Evolutionary conservation across 1,140 invertebrate species (phyloP), one percentile per base, ranked within the genome.

Genomic region (Oreohelix idahoensis): DNA sequence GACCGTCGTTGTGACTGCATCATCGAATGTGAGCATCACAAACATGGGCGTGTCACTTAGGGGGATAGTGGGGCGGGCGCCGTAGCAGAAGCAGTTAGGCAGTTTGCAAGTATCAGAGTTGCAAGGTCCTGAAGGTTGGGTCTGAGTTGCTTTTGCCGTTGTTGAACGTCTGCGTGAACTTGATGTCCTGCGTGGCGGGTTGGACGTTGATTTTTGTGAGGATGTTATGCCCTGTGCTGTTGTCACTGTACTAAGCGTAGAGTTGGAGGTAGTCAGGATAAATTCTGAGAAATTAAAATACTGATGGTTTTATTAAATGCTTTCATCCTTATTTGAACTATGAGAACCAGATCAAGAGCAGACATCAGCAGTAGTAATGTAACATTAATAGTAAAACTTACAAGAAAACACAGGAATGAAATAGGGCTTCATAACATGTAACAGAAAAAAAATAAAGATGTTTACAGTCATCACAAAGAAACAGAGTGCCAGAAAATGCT

Each of bases 81-180:
- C 74, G 17, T 10, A 51, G 45, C 74, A 77, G 45, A 77, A 77
- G 42, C 74, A 77, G 74, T 77, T 53, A 8, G 74, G 74, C 13
- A 77, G 13, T 11, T 53, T 29, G 35, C 74, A 77, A 42, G 42
- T 77, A 13, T 51, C 45, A 29, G n/a, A 8, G 10, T 8, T 29
- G 66, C 66, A 69, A n/a, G n/a, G 15, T n/a, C 53, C 53, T 17
- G 53, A n/a, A n/a, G 53, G 15, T 20, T 38, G 35, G 2, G 32
- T 29, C n/a, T 35, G 4, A 5, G 58, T 32, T 45, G 74, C 8
- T 51, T 4, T 76, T 4, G 42, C 45, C 26, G 71, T 39, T 45
- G 71, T 42, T 73, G 38, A 42, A 26, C 4, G 4, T 42, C 2
- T 42, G 1, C 2, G 20, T 58, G 71, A 5, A 10, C 39, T 2